These are phyloP conservation scores for Redunca redunca DNA, from an alignment of 2,113 vertebrate genomes.

Conservation along the genomic window DNA sequence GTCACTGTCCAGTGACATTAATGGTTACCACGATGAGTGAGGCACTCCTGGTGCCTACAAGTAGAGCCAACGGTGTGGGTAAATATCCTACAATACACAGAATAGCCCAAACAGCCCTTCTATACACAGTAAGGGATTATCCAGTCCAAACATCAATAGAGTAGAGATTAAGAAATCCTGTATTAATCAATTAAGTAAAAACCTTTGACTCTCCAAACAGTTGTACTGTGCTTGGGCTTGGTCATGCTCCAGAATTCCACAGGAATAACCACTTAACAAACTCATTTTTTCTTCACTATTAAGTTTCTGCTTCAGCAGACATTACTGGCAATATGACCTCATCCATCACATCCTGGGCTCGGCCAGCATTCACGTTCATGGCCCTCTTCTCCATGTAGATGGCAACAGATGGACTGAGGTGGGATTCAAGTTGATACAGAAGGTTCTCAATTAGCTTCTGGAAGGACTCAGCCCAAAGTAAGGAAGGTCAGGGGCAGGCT, in stretches of 20 bases:
- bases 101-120: not conserved
- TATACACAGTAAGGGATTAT: not conserved
- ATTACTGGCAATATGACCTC: slow-evolving; percentile 59
- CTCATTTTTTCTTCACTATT: slow-evolving; percentile 38
- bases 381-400: slow-evolving; percentile 1
- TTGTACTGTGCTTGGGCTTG: not conserved
- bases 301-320: slow-evolving; percentile 66
- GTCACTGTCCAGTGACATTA: not conserved
- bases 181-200: not conserved
- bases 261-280: not conserved
- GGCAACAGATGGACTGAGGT: slow-evolving; percentile 49
- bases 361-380: slow-evolving; percentile 4
- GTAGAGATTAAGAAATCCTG: not conserved
- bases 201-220: slow-evolving; percentile 50
- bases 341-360: slow-evolving; percentile 34
- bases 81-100: not conserved
- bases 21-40: not conserved
- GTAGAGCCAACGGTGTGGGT: not conserved
- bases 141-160: not conserved
- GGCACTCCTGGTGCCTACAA: not conserved
- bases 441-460: not conserved
- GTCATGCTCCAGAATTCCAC: slow-evolving; percentile 54
- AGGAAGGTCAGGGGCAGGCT: not conserved
- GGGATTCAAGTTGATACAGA: slow-evolving; percentile 17
- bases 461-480: not conserved